These are phyloP conservation scores for Corythornis vintsioides DNA, from an alignment of 2,113 vertebrate genomes.

Conservation along the genomic window DNA sequence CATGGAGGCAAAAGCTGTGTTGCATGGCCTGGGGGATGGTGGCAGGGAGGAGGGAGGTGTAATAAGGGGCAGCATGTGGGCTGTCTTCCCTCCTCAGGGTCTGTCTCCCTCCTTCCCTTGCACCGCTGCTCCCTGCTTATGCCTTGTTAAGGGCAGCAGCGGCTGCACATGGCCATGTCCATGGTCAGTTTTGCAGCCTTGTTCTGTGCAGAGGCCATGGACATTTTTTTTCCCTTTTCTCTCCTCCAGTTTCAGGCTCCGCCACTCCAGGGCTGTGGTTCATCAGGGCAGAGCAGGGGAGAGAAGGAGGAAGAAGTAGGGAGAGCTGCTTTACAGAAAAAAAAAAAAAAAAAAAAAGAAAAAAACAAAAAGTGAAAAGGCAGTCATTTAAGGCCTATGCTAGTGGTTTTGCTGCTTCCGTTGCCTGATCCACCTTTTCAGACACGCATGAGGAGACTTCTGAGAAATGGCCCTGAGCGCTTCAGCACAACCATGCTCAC, in stretches of 20 bases:
- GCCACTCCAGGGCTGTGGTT: not conserved
- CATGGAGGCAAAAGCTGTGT: not conserved
- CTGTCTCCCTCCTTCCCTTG: not conserved
- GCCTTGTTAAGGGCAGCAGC: not conserved
- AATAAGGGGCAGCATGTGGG: not conserved
- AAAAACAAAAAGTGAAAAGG: not conserved
- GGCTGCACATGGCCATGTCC: not conserved
- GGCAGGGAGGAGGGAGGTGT: not conserved
- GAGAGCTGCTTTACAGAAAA: not conserved
- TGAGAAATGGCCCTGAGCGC: not conserved
- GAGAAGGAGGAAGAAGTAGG: conserved; percentile 18
- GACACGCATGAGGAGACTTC: not conserved
- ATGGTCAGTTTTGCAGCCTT: not conserved
- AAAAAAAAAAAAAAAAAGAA: not conserved
- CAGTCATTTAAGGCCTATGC: not conserved
- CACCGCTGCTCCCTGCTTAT: fast-evolving
- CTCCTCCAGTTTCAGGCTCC: not conserved
- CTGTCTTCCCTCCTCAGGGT: not conserved
- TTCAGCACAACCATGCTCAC: fast-evolving
- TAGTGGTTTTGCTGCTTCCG: conserved; percentile 16
- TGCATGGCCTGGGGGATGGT: not conserved
- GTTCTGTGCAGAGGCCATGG: not conserved
- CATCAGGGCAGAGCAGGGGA: not conserved
- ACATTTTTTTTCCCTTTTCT: not conserved
- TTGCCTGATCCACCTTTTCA: conserved; percentile 50